Conservation (phyloP, 1,140 invertebrate species). For the Ceratitis capitata region DNA sequence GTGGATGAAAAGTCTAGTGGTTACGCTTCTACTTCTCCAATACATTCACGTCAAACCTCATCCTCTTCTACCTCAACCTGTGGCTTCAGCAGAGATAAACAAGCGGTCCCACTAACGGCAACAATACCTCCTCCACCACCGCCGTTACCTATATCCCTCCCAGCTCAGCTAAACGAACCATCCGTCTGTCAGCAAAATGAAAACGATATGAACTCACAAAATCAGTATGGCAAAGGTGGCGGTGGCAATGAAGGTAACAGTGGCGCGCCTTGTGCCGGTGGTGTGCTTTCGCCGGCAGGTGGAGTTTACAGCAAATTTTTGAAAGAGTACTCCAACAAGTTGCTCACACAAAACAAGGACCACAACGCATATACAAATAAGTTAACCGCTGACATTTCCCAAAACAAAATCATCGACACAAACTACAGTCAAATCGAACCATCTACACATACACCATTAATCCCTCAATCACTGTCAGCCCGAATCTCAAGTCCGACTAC, state of each 20-base stretch:
- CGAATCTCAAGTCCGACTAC: constrained; percentile 40
- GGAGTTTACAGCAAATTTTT: constrained; percentile 62
- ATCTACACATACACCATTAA: constrained; percentile 52
- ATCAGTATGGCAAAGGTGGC: constrained; percentile 6
- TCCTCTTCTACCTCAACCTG: constrained; percentile 55
- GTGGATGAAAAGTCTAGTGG: not conserved
- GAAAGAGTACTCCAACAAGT: constrained; percentile 63
- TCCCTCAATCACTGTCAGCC: constrained; percentile 38
- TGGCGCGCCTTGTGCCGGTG: not conserved
- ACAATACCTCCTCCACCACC: constrained; percentile 48
- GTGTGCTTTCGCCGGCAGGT: constrained; percentile 50
- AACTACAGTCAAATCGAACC: constrained; percentile 43
- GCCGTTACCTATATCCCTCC: constrained; percentile 43
- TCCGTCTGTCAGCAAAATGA: constrained; percentile 38
- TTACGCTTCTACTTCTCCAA: constrained; percentile 52
- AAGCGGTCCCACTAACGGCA: constrained; percentile 39
- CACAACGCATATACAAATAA: constrained; percentile 22
- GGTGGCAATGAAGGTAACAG: constrained; percentile 40
- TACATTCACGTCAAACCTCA: constrained; percentile 59
- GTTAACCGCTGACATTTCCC: constrained; percentile 38
- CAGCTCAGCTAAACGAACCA: not conserved
- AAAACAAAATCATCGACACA: constrained; percentile 48
- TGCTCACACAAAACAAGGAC: constrained; percentile 45
- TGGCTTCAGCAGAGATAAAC: constrained; percentile 39
- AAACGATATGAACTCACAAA: constrained; percentile 46